Evolutionary conservation across 1,140 invertebrate species (phyloP), one percentile per base, ranked within the genome.

Genomic region (Bombus waltoni): DNA sequence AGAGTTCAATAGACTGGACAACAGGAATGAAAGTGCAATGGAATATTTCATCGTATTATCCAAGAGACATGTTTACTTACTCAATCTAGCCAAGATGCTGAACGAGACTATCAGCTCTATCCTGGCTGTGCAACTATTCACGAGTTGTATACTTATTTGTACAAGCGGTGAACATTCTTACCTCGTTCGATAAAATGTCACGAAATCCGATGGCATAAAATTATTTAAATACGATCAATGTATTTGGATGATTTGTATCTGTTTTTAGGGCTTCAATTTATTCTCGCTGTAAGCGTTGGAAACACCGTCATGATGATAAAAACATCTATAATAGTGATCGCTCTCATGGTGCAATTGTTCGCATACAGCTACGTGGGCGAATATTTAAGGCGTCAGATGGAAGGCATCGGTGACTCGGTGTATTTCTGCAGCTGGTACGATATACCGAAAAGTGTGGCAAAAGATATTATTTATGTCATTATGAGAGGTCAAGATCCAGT

Each of bases 261-360:
- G 8, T 89, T 87, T 40, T 22, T 15, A 89, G 88, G 84, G 42
- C 87, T 89, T 70, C 84, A 89, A 13, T 89, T 72, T 15, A 89
- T 89, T 6, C 18, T 89, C 11, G 85, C 85, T 13, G n/a, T 89
- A 35, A 47, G 66, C 22, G 32, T 40, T 3, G 28, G 47, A 0
- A 53, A 89, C 8, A 3, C 32, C 13, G 59, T 83, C 5, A 73
- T 89, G 75, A 8, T 68, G 15, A 5, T 13, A 11, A 89, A 89
- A 59, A 80, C 83, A 25, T 62, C 70, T 0, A 65, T 62, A 18
- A 68, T 81, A 18, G 13, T 87, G 9, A 25, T 18, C 22, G 80
- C 73, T 0, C 25, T 89, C 0, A 9, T 89, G 11, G 15, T 35
- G 0, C 88, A 89, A 74, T 25, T 89, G n/a, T 72, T 80, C 1